Evolutionary conservation across 2,888 invertebrate genomes (phyloP).

Genomic region (Andrena hattorfiana): DNA sequence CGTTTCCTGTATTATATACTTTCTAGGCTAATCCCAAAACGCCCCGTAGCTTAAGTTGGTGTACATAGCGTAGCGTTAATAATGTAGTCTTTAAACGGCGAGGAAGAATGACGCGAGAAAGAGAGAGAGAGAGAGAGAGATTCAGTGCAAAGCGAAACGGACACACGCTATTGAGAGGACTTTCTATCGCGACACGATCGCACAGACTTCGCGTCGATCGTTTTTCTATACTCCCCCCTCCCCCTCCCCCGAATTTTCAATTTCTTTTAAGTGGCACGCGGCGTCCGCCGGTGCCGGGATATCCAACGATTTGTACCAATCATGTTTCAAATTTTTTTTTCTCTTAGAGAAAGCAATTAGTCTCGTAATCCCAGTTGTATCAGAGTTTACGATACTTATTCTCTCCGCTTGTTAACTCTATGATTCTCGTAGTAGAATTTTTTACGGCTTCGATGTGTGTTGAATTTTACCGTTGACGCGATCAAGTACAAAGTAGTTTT

Average conservation of each 20-base stretch:
- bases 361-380: not conserved
- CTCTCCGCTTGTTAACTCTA: conserved; percentile 6
- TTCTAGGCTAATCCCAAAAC: conserved; percentile 80
- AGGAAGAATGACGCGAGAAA: conserved; percentile 32
- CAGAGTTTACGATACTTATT: not conserved
- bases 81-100: conserved; percentile 55
- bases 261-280: not conserved
- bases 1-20: conserved; percentile 83
- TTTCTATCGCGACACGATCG: not conserved
- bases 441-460: conserved; percentile 57
- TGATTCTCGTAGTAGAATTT: conserved; percentile 30
- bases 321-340: conserved; percentile 1
- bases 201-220: conserved; percentile 4
- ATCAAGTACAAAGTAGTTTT: conserved; percentile 73
- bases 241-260: not conserved
- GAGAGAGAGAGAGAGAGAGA: conserved; percentile 31
- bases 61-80: conserved; percentile 79
- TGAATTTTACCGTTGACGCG: conserved; percentile 67
- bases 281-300: not conserved
- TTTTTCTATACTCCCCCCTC: not conserved
- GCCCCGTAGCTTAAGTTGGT: conserved; percentile 79
- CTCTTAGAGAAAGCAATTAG: not conserved
- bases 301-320: conserved; percentile 7
- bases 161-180: conserved; percentile 1
- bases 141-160: conserved; percentile 47